These are phyloP conservation scores for Chouioia cunea DNA, from an alignment of 2,888 invertebrate genomes.

Conservation along the genomic window DNA sequence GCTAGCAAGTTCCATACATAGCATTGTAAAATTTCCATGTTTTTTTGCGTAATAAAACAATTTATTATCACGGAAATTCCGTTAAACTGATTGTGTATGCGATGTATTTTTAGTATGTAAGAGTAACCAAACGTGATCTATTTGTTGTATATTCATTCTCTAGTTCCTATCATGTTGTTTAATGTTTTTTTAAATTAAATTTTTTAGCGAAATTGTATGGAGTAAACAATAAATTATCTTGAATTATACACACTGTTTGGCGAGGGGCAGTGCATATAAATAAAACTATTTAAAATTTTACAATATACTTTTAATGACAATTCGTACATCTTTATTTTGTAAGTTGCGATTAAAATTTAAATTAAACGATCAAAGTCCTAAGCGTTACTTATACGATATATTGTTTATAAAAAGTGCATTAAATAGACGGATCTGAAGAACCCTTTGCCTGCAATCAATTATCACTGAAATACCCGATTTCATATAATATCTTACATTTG, in stretches of 20 bases:
- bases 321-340: slow-evolving; percentile 28
- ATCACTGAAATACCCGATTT: slow-evolving; percentile 30
- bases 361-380: slow-evolving; percentile 33
- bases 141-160: not conserved
- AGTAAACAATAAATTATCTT: slow-evolving; percentile 3
- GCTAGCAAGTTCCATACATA: slow-evolving; percentile 42
- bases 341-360: not conserved
- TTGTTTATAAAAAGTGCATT: slow-evolving; percentile 34
- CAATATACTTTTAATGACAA: slow-evolving; percentile 42
- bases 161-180: slow-evolving; percentile 16
- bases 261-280: slow-evolving; percentile 31
- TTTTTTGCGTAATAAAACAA: slow-evolving; percentile 43
- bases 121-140: slow-evolving; percentile 6
- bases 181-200: slow-evolving; percentile 7
- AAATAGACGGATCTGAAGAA: too few species aligned
- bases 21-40: slow-evolving; percentile 43
- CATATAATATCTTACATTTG: not conserved
- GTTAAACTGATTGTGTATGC: slow-evolving; percentile 27
- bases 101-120: slow-evolving; percentile 19
- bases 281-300: slow-evolving; percentile 17
- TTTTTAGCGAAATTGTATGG: slow-evolving; percentile 12
- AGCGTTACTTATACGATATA: slow-evolving; percentile 40
- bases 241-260: slow-evolving; percentile 29
- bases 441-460: slow-evolving; percentile 7
- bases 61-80: slow-evolving; percentile 39